phyloP scores from a whole-genome alignment of 2,888 invertebrate species.

The Argyra leucocephala region DNA sequence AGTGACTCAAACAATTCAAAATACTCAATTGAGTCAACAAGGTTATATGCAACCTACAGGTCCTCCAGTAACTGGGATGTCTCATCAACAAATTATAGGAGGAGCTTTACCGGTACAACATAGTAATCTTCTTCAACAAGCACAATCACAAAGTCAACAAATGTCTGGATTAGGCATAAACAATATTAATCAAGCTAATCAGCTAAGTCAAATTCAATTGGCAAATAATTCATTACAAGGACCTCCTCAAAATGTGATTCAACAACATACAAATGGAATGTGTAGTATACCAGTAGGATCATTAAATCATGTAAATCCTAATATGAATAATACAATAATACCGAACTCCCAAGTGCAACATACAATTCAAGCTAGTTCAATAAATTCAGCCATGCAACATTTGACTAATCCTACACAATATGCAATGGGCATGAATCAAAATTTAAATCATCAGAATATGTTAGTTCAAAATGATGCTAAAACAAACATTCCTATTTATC shows the following conservation, averaged over 20 bases:
- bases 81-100: not conserved
- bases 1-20: not conserved
- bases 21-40: not conserved
- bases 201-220: not conserved
- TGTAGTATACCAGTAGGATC: conserved; percentile 15
- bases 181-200: not conserved
- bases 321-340: conserved; percentile 21
- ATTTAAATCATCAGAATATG: conserved; percentile 33
- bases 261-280: conserved; percentile 9
- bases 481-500: conserved; percentile 43
- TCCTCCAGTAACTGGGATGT: not conserved
- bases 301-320: conserved; percentile 27
- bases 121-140: not conserved
- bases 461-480: conserved; percentile 38
- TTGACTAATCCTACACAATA: conserved; percentile 12
- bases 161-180: not conserved
- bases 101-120: not conserved
- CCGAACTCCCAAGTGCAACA: conserved; percentile 34
- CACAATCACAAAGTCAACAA: not conserved
- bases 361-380: not conserved
- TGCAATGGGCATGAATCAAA: conserved; percentile 27
- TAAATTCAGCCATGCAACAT: conserved; percentile 4
- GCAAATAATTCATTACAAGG: conserved; percentile 13
- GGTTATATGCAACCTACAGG: not conserved
- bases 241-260: conserved; percentile 9